A percentile compares a stretch with the other conserved stretches of the same genome.
Evolutionary conservation across 1,140 invertebrate species (phyloP).

Genomic region (Holcopasites calliopsidis): DNA sequence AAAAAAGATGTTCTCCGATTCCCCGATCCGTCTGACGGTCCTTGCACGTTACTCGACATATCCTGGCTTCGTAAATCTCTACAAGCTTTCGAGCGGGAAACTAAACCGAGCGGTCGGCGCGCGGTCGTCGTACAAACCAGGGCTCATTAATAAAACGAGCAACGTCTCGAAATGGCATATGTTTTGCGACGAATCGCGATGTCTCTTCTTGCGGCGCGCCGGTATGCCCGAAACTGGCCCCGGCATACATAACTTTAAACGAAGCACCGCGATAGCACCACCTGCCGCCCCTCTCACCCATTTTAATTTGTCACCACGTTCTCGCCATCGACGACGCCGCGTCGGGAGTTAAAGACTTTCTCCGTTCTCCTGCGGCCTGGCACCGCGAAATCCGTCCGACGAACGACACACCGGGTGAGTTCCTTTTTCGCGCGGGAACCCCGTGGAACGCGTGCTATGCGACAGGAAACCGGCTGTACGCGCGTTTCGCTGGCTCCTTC

Average conservation of each 20-base stretch:
- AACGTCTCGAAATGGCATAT: not conserved
- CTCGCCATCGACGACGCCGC: constrained; percentile 37
- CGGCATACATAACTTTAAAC: constrained; percentile 64
- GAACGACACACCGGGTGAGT: not conserved
- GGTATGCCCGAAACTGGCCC: constrained; percentile 21
- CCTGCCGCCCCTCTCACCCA: constrained; percentile 61
- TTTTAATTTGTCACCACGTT: constrained; percentile 72
- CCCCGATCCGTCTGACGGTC: too few relatives aligned
- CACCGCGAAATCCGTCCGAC: constrained; percentile 28
- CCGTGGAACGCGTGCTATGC: constrained; percentile 27
- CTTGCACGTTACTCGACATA: too few relatives aligned
- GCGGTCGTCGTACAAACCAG: too few relatives aligned
- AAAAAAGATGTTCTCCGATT: too few relatives aligned
- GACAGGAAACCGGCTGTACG: constrained; percentile 12
- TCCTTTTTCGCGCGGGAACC: constrained; percentile 29
- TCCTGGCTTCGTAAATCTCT: too few relatives aligned
- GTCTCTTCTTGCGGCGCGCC: constrained; percentile 15
- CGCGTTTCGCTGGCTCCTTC: not conserved
- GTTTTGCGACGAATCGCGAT: constrained; percentile 36
- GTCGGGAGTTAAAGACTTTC: constrained; percentile 53
- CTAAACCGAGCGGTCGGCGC: too few relatives aligned
- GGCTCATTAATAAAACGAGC: constrained; percentile 19
- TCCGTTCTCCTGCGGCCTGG: constrained; percentile 34
- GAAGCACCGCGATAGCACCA: constrained; percentile 53
- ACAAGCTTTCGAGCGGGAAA: too few relatives aligned